Evolutionary conservation across 2,113 vertebrate genomes (phyloP).

Genomic region (Zootoca vivipara): DNA sequence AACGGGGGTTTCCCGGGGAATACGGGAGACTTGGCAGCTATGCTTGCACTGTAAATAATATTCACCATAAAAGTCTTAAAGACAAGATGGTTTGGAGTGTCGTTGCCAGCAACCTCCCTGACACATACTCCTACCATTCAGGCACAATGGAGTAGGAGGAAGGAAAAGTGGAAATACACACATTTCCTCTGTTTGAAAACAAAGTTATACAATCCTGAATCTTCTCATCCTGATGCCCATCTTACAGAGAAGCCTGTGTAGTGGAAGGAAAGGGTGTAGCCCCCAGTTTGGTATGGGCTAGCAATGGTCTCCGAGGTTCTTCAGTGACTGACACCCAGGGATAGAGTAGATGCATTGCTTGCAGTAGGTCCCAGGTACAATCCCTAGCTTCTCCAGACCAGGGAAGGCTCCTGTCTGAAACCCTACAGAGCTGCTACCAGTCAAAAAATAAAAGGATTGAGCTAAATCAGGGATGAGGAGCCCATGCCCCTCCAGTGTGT

Average conservation of each 20-base stretch:
- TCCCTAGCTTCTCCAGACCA: background rate
- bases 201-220: background rate
- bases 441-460: background rate
- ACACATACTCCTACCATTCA: background rate
- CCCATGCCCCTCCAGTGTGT: background rate
- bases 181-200: background rate
- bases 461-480: background rate
- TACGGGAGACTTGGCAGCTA: too few species aligned
- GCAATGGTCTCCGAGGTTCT: background rate
- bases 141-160: background rate
- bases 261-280: background rate
- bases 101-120: too few species aligned
- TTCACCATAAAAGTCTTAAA: too few species aligned
- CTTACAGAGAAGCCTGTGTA: background rate
- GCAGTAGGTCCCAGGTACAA: background rate
- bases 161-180: background rate
- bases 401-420: background rate
- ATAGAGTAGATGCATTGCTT: background rate
- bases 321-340: background rate
- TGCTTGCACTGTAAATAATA: too few species aligned
- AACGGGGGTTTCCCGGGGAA: too few species aligned
- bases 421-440: background rate
- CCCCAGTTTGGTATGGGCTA: too few species aligned
- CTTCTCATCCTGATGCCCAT: background rate
- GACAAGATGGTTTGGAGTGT: too few species aligned